Evolutionary conservation across 2,113 vertebrate genomes (phyloP).

Genomic region (Trogon surrucura): DNA sequence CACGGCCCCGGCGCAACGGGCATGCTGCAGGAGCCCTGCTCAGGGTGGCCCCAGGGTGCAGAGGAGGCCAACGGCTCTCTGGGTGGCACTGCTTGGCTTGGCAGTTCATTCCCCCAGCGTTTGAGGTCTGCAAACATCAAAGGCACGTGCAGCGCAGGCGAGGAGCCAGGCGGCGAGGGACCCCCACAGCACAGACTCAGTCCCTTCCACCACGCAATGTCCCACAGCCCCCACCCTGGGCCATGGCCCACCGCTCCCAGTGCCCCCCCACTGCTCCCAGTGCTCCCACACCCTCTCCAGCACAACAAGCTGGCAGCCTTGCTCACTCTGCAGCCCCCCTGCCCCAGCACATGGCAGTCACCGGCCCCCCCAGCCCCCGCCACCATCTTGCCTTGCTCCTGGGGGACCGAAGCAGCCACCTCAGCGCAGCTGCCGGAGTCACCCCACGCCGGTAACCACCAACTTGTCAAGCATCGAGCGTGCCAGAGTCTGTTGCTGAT

Average conservation of each 20-base stretch:
- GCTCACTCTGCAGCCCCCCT: not conserved
- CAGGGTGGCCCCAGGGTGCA: not conserved
- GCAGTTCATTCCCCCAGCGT: fast-evolving
- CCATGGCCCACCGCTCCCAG: not conserved
- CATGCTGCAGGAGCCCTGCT: not conserved
- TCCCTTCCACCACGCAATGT: fast-evolving
- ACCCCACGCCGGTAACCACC: not conserved
- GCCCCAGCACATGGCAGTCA: not conserved
- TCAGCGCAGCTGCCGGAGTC: not conserved
- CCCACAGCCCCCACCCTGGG: not conserved
- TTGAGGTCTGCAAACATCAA: not conserved
- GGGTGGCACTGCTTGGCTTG: fast-evolving
- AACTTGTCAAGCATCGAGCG: not conserved
- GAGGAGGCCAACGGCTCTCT: not conserved
- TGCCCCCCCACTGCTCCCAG: not conserved
- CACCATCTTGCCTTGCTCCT: not conserved
- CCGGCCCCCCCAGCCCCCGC: not conserved
- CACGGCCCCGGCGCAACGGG: fast-evolving
- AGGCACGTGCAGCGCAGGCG: fast-evolving
- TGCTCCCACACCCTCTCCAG: not conserved
- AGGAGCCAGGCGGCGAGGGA: not conserved
- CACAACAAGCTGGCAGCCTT: fast-evolving
- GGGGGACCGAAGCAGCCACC: not conserved
- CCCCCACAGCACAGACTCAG: fast-evolving
- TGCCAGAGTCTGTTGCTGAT: not conserved